Base-by-base conservation (phyloP, 2,113 vertebrate species). In the Leptodactylus fuscus region DNA sequence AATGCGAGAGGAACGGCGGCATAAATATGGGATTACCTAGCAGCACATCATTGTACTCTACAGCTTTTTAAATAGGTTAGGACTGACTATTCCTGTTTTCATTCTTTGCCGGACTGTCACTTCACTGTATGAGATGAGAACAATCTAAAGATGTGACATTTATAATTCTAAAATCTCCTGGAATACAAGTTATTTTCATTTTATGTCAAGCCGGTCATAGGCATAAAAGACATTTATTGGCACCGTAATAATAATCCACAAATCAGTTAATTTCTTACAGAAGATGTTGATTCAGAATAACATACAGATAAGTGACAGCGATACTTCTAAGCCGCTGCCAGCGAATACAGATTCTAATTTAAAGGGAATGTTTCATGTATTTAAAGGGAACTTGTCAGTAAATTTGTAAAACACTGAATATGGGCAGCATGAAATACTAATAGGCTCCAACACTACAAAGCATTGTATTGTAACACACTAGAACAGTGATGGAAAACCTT, bases 11-110 rank as follows among this genome's bases (percentile, higher is more conserved):
- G 48, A 69, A 12, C 46, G 10, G 32, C 29, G 15, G 83, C 44
- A 85, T 36, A 70, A 69, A 78, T 41, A 79, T 79, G 76, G 83
- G 75, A 85, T 85, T 80, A 85, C 46, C 76, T 44, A 79, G 48
- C 27, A 80, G 83, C 65, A 58, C 34, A 70, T 67, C 65, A 85
- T 85, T 44, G 48, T 83, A 60, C 49, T 44, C 22, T 74, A 53
- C 69, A 74, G 10, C 36, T 58, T 74, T 71, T 22, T 38, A 77
- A 85, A 38, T 58, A 58, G 41, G 60, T 67, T 69, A 70, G 81
- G 70, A 20, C 83, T 32, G 46, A 79, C 73, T 65, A 49, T 65
- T 69, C 70, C 71, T 77, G 18, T 71, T 77, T 84, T 46, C 24
- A 79, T 85, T 62, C 74, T 85, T 53, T 49, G 76, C 48, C 58